phyloP scores from a whole-genome alignment of 35 echinoderm and acorn worm genomes.

The Heliocidaris erythrogramma region DNA sequence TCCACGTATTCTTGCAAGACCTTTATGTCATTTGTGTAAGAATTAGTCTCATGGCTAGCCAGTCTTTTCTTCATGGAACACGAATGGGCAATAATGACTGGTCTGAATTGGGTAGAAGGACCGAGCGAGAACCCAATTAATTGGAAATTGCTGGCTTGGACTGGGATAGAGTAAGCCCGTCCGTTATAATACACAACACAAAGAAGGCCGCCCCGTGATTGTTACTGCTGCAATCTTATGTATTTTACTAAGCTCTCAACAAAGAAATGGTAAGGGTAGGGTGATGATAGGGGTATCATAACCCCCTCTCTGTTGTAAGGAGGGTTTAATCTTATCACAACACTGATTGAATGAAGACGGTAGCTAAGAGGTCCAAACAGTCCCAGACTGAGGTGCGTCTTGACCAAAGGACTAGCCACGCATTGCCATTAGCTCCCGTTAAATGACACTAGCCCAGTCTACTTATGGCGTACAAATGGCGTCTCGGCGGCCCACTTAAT shows the following conservation, averaged over 20 bases:
- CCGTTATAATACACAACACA: neutral
- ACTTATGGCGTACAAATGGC: neutral
- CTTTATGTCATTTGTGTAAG: slow-evolving; percentile 2
- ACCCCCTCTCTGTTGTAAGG: neutral
- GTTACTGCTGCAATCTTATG: slow-evolving; percentile 20
- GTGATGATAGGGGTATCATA: slow-evolving; percentile 1
- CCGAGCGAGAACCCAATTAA: neutral
- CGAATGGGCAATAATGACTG: neutral
- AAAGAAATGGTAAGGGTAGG: neutral
- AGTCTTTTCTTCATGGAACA: neutral
- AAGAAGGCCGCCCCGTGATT: neutral
- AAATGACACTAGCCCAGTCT: neutral
- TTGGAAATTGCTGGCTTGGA: neutral
- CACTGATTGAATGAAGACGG: neutral
- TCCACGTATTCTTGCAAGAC: neutral
- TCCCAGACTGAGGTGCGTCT: neutral
- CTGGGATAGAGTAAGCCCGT: neutral
- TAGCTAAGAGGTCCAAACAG: neutral
- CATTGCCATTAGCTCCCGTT: neutral
- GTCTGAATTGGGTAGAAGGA: neutral
- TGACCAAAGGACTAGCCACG: neutral
- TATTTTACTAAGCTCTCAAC: slow-evolving; percentile 31
- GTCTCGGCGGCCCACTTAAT: neutral
- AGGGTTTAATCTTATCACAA: slow-evolving; percentile 8
- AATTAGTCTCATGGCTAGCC: neutral